These are phyloP conservation scores for Pogoniulus pusillus DNA, from an alignment of 2,797 vertebrate genomes.

Conservation along the genomic window DNA sequence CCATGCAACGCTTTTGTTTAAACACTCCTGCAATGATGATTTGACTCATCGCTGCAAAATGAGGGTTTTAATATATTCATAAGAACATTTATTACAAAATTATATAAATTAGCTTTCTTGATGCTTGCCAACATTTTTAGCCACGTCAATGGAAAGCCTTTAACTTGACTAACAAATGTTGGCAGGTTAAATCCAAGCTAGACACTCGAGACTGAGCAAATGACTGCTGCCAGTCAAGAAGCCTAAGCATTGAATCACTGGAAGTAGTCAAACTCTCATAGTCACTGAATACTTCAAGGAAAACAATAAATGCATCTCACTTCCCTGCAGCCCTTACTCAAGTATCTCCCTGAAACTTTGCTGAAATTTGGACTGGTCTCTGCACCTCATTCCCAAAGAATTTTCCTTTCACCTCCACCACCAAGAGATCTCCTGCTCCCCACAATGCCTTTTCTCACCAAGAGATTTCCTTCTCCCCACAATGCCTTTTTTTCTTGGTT, in stretches of 20 bases:
- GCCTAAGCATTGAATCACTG: not conserved
- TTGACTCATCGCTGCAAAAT: not conserved
- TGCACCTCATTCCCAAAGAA: not conserved
- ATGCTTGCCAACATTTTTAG: not conserved
- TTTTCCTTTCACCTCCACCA: not conserved
- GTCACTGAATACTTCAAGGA: not conserved
- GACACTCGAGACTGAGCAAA: not conserved
- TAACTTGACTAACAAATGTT: not conserved
- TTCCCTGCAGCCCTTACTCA: not conserved
- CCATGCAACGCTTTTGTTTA: not conserved
- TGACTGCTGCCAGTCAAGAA: slow-evolving; percentile 3
- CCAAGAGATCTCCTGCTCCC: not conserved
- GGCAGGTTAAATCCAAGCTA: not conserved
- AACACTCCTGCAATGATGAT: not conserved
- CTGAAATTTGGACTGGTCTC: not conserved
- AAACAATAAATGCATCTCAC: not conserved
- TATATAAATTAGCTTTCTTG: not conserved
- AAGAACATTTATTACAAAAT: not conserved
- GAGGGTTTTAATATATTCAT: not conserved
- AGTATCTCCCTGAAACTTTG: not conserved
- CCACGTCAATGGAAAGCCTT: not conserved
- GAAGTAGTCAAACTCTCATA: not conserved
- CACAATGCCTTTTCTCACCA: accelerated
- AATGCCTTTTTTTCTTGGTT: not conserved
- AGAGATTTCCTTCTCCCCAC: not conserved